Evolutionary conservation across 2,888 invertebrate species (phyloP).

Genomic region (Nudaria mundana): DNA sequence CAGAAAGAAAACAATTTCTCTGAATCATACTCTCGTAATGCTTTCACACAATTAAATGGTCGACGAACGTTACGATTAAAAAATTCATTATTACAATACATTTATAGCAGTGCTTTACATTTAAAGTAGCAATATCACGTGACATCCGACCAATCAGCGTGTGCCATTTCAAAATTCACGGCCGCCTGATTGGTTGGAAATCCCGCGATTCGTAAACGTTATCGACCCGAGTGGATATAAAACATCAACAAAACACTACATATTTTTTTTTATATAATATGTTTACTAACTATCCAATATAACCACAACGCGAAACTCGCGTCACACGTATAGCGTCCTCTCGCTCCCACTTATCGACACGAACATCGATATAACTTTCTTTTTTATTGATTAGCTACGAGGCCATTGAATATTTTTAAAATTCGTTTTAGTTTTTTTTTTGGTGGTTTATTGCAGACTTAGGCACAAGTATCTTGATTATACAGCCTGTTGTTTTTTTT

Average conservation of each 20-base stretch:
- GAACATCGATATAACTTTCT: slow-evolving; percentile 15
- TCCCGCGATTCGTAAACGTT: slow-evolving; percentile 21
- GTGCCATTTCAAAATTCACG: slow-evolving; percentile 10
- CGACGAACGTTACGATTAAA: slow-evolving; percentile 26
- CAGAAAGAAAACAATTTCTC: slow-evolving; percentile 19
- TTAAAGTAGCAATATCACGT: slow-evolving; percentile 28
- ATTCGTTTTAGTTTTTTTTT: no score
- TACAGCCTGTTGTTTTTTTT: not conserved
- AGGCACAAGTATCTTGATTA: not conserved
- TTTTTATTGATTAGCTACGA: slow-evolving; percentile 17
- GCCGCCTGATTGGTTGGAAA: slow-evolving; percentile 18
- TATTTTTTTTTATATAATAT: slow-evolving; percentile 39
- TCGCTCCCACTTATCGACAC: slow-evolving; percentile 39
- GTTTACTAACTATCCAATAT: slow-evolving; percentile 48
- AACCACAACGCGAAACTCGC: slow-evolving; percentile 42
- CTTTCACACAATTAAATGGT: slow-evolving; percentile 23
- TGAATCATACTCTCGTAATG: slow-evolving; percentile 27
- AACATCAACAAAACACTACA: slow-evolving; percentile 51
- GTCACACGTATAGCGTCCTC: slow-evolving; percentile 48
- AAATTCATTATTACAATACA: slow-evolving; percentile 28
- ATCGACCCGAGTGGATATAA: slow-evolving; percentile 37
- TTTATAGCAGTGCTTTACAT: slow-evolving; percentile 35
- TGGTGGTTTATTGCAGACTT: slow-evolving; percentile 5
- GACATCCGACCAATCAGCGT: slow-evolving; percentile 25
- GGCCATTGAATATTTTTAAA: slow-evolving; percentile 19